Evolutionary conservation across 2,797 vertebrate species (phyloP), one percentile per base, ranked within the genome.

Genomic region (Microctenopoma stevenorrisi): DNA sequence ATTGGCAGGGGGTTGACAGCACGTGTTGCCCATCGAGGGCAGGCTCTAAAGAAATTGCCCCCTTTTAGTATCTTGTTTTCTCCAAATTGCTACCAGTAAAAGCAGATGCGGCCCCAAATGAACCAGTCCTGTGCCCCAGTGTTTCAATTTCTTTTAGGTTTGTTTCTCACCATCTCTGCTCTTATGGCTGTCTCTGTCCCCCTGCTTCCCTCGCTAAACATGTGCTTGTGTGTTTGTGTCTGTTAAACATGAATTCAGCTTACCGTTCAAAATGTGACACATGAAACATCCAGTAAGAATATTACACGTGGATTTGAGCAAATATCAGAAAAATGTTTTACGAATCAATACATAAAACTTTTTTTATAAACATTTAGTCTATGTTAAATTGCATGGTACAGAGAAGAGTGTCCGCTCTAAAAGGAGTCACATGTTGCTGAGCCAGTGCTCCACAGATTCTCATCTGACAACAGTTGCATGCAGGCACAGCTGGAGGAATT

Each of bases 11-110:
- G 58, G 79, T 60, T 61, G 56, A 59, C 51, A 79, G 72, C 69
- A 40, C 65, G 47, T 56, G 44, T 37, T 76, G 82, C 82, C 82
- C 80, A 81, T 62, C 6, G 1, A 63, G 66, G 55, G 68, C 63
- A 49, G 69, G 75, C 68, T 68, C 73, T 58, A 83, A 87, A 86
- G 70, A 86, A 90, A 90, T 89, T 82, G 80, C 68, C 62, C 65
- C 88, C 78, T 92, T 90, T 89, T 72, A 81, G 77, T 56, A 60
- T 76, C 89, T 91, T 91, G 80, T 86, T 89, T 83, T 78, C 79
- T 81, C 75, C 62, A 90, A 90, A 93, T 89, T 87, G 79, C 71
- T 84, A 76, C 86, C 57, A 83, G 78, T 89, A 79, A 85, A 85
- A 85, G 75, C 82, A 90, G 82, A 87, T 84, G 85, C 5, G 81